phyloP scores from a whole-genome alignment of 2,888 invertebrate genomes.

The Mesopsocus fuscifrons region DNA sequence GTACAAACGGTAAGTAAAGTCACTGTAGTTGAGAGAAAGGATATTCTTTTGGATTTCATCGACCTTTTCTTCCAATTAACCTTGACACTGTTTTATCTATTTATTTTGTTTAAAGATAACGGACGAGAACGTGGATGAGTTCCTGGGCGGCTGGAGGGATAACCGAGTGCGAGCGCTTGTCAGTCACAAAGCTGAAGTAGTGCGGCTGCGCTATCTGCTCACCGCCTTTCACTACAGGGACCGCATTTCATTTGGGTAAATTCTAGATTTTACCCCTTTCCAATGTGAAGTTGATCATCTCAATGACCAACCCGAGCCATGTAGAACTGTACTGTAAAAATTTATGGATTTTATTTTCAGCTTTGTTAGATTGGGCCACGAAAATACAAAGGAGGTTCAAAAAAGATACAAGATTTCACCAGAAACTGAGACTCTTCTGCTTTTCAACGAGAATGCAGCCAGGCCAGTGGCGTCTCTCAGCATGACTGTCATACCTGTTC shows the following conservation, averaged over 20 bases:
- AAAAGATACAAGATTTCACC: slow-evolving; percentile 50
- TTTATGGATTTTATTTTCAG: too few relatives aligned
- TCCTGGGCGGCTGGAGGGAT: slow-evolving; percentile 77
- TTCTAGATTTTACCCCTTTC: slow-evolving; percentile 14
- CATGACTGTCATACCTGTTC: slow-evolving; percentile 77
- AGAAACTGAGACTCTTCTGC: slow-evolving; percentile 57
- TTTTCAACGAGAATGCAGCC: slow-evolving; percentile 73
- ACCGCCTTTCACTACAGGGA: slow-evolving; percentile 74
- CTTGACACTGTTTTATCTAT: too few relatives aligned
- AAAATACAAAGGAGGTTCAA: slow-evolving; percentile 41
- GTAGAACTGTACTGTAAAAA: too few relatives aligned
- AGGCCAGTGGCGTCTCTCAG: slow-evolving; percentile 70
- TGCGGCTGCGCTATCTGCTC: slow-evolving; percentile 69
- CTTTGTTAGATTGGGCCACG: slow-evolving; percentile 41
- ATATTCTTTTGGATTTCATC: too few relatives aligned
- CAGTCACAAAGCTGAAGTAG: slow-evolving; percentile 55
- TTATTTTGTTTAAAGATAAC: too few relatives aligned
- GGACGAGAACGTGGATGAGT: slow-evolving; percentile 51
- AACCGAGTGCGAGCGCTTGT: slow-evolving; percentile 80
- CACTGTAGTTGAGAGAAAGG: too few relatives aligned
- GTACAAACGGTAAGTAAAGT: slow-evolving; percentile 29
- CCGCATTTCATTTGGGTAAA: slow-evolving; percentile 71
- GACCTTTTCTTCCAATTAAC: too few relatives aligned
- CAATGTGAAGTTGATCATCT: too few relatives aligned
- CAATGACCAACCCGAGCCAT: too few relatives aligned